Evolutionary conservation across 2,113 vertebrate genomes (phyloP), one percentile per base, ranked within the genome.

Genomic region (Sander vitreus): DNA sequence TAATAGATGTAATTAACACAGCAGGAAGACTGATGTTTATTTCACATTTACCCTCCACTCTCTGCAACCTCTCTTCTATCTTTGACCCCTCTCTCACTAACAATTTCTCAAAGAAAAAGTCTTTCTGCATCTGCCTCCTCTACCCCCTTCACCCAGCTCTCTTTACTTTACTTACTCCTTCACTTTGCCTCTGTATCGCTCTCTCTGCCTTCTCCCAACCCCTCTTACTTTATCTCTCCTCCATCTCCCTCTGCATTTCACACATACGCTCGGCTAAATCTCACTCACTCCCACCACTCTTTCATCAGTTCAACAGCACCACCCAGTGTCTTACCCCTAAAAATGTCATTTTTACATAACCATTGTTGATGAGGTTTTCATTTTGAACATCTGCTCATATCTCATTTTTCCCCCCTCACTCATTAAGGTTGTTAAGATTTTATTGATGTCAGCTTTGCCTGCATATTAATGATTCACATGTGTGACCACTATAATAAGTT

Each of bases 311-410:
- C 92, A 93, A 94, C 92, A 95, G 78, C 89, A 27, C 93, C 93
- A 84, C 88, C 92, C 67, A 21, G 93, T 90, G 95, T n/a, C 74
- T 1, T 0, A 0, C 0, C 0, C 0, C 1, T 0, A 0, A 7
- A 11, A 11, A 74, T 11, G 5, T 6, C 36, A 5, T 1, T 43
- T 88, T 92, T 91, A 88, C 83, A 67, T 86, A 89, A 91, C 75
- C 53, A 48, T 78, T 84, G 74, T 87, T 92, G 82, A 89, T 90
- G 89, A 89, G 87, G 71, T 88, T 84, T 90, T 84, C 82, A 85
- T 85, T 88, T 89, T 85, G 87, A 91, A 91, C 91, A 94, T 93
- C 92, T 94, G 93, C 86, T 92, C 85, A 72, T 69, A 80, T 83
- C 77, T 85, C 67, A 36, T 79, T 76, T 76, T 80, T 64, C 45